Conservation (phyloP, 2,113 vertebrate species). For the Cyprinodon variegatus region DNA sequence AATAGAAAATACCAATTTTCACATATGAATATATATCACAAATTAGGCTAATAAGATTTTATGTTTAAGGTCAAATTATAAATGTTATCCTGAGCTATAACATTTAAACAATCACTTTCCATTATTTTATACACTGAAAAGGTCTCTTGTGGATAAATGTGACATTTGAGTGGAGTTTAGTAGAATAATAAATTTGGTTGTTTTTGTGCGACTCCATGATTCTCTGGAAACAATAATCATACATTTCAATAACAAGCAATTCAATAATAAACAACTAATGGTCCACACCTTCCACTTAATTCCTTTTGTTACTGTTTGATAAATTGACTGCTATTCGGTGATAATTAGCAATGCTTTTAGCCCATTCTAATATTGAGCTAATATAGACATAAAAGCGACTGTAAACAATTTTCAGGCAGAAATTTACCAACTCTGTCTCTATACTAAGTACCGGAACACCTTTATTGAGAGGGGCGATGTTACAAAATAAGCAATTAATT, state of each 20-base stretch:
- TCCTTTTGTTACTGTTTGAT: conserved; percentile 6
- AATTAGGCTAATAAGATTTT: not conserved
- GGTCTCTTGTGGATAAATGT: not conserved
- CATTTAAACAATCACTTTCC: not conserved
- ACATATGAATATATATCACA: not conserved
- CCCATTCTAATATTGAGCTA: conserved; percentile 1
- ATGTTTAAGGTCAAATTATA: not conserved
- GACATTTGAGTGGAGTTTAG: not conserved
- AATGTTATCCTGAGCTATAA: not conserved
- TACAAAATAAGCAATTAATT: conserved; percentile 76
- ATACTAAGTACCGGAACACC: conserved; percentile 30
- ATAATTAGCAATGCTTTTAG: conserved; percentile 16
- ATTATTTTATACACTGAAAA: not conserved
- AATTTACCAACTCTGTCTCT: conserved; percentile 21
- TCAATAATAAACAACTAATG: not conserved
- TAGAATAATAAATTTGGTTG: not conserved
- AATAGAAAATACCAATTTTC: too few relatives aligned
- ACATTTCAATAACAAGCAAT: conserved; percentile 7
- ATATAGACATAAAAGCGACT: conserved; percentile 14
- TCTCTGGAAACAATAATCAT: not conserved
- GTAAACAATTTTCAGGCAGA: conserved; percentile 18
- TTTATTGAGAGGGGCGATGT: conserved; percentile 51
- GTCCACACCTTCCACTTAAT: conserved; percentile 7
- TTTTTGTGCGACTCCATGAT: not conserved
- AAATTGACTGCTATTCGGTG: conserved; percentile 14